A percentile compares a stretch with the other conserved stretches of the same genome.
phyloP scores from a whole-genome alignment of 1,140 invertebrate genomes.

The Phenacoccus solenopsis region DNA sequence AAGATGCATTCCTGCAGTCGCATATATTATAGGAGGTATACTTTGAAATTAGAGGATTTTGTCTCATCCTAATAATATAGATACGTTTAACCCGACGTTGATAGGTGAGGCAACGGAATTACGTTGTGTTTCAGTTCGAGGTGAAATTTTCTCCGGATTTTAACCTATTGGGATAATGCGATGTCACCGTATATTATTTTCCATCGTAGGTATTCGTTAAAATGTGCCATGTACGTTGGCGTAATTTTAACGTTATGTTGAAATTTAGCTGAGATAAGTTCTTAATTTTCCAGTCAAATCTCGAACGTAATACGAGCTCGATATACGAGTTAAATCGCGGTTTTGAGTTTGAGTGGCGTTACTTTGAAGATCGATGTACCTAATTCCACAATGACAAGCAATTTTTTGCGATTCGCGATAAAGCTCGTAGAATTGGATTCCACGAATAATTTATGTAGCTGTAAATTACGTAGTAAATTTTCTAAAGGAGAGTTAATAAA shows the following conservation, averaged over 20 bases:
- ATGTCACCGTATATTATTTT: neutral
- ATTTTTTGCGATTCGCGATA: too few relatives aligned
- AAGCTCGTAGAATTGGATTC: too few relatives aligned
- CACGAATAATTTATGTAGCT: too few relatives aligned
- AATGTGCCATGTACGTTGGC: neutral
- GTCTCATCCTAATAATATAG: neutral
- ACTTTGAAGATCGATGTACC: too few relatives aligned
- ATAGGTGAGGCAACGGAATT: neutral
- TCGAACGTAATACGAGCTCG: neutral
- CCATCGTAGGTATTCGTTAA: neutral
- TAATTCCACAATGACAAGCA: too few relatives aligned
- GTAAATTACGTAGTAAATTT: too few relatives aligned
- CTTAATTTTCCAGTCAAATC: neutral
- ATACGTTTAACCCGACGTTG: neutral
- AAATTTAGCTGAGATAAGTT: neutral
- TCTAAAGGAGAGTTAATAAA: too few relatives aligned
- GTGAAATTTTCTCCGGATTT: neutral
- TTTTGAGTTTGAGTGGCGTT: too few relatives aligned
- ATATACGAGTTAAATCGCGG: too few relatives aligned
- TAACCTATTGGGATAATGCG: neutral
- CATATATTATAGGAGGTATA: too few relatives aligned
- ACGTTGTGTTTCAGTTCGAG: neutral
- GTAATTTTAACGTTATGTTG: neutral
- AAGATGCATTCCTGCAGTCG: too few relatives aligned
- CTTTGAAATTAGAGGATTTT: neutral